These are phyloP conservation scores for Thecocarcelia acutangulata DNA, from an alignment of 2,888 invertebrate genomes.

Conservation along the genomic window DNA sequence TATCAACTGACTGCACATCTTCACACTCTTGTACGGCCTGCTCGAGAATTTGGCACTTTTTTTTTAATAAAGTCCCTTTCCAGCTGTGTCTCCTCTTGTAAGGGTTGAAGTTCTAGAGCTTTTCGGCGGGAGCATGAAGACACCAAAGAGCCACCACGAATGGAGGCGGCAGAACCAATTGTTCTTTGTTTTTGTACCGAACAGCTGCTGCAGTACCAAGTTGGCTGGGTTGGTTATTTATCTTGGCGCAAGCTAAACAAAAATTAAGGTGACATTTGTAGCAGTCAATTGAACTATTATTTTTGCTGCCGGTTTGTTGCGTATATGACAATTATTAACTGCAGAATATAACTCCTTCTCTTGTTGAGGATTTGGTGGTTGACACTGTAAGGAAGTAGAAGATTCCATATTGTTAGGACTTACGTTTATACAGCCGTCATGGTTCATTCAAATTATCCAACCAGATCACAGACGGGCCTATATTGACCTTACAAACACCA, in stretches of 20 bases:
- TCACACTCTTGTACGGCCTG: not conserved
- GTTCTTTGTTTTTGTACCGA: not conserved
- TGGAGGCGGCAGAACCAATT: not conserved
- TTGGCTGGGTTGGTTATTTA: not conserved
- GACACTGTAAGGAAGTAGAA: slow-evolving; percentile 40
- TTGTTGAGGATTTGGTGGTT: slow-evolving; percentile 27
- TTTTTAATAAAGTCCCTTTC: slow-evolving; percentile 21
- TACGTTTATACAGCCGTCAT: too few relatives aligned
- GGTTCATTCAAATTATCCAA: too few relatives aligned
- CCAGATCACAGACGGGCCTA: too few relatives aligned
- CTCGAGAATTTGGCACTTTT: slow-evolving; percentile 34
- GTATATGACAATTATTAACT: slow-evolving; percentile 19
- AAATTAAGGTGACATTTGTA: slow-evolving; percentile 9
- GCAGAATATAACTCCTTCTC: not conserved
- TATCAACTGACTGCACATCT: not conserved
- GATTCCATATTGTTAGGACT: too few relatives aligned
- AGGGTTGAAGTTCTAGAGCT: slow-evolving; percentile 9
- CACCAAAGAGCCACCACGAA: slow-evolving; percentile 19
- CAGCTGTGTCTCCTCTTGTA: slow-evolving; percentile 34
- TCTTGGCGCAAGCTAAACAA: too few relatives aligned
- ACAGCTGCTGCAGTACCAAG: slow-evolving; percentile 24
- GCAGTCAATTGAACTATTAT: slow-evolving; percentile 11
- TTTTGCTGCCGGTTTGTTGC: slow-evolving; percentile 8
- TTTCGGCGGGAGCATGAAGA: slow-evolving; percentile 4
- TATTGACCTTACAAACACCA: too few relatives aligned